Conservation (phyloP, 2,113 vertebrate species). For the Chaenogobius annularis region DNA sequence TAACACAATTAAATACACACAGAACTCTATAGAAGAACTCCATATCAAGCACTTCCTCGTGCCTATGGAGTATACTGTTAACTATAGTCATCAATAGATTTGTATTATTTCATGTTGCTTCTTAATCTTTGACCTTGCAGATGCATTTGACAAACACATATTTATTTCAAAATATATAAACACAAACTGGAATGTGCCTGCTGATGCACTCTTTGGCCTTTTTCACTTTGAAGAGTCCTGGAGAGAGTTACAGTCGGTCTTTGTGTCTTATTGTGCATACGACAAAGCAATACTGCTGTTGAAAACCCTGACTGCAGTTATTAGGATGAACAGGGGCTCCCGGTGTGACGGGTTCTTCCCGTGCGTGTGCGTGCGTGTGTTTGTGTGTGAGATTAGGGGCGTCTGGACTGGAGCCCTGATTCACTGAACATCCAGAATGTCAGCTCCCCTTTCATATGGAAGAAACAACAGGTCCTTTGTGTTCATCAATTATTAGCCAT, state of each 20-base stretch:
- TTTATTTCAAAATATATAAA: too few species aligned
- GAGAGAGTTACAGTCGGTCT: conserved; percentile 39
- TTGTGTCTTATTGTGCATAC: conserved; percentile 60
- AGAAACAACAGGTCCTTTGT: conserved; percentile 68
- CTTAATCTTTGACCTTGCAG: too few species aligned
- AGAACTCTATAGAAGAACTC: too few species aligned
- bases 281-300: conserved; percentile 63
- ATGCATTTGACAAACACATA: too few species aligned
- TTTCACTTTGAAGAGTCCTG: conserved; percentile 42
- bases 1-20: too few species aligned
- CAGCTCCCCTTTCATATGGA: conserved; percentile 61
- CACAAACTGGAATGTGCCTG: background rate
- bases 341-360: conserved; percentile 55
- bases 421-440: conserved; percentile 66
- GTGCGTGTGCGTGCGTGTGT: conserved; percentile 13
- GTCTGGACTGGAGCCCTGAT: conserved; percentile 23
- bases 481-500: conserved; percentile 66
- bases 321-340: conserved; percentile 63
- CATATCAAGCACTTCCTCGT: too few species aligned
- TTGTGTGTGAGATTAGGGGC: conserved; percentile 12
- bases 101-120: too few species aligned
- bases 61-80: too few species aligned
- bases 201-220: conserved; percentile 42
- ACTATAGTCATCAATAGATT: too few species aligned
- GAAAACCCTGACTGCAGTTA: conserved; percentile 69